Percentiles rank a stretch among this genome's conserved stretches.
Conservation (phyloP, 2,888 invertebrate species). For the Clistopyga incitator region DNA sequence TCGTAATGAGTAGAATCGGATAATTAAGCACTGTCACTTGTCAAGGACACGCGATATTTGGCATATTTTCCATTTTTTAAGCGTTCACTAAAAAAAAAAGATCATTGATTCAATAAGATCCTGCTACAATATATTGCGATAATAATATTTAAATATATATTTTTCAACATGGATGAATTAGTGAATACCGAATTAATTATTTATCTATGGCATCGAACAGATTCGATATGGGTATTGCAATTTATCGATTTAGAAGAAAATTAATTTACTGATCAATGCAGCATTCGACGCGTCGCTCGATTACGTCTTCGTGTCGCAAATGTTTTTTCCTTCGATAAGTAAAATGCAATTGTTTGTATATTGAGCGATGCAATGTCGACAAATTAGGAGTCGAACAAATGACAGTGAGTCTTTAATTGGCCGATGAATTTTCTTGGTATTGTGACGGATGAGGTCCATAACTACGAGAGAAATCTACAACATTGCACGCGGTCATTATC, state of each 20-base stretch:
- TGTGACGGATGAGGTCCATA: background rate
- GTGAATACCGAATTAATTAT: background rate
- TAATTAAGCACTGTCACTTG: background rate
- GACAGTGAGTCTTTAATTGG: slow-evolving; percentile 1
- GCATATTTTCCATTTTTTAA: background rate
- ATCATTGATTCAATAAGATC: no score
- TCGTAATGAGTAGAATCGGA: background rate
- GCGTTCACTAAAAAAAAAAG: background rate
- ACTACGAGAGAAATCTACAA: background rate
- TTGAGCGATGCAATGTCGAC: background rate
- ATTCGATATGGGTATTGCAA: background rate
- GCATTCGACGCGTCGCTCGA: background rate
- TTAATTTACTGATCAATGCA: background rate
- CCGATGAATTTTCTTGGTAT: background rate
- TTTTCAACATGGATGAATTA: no score
- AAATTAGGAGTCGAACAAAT: slow-evolving; percentile 5
- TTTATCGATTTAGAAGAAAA: background rate
- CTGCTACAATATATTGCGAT: no score
- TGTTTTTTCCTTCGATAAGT: background rate
- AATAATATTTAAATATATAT: no score
- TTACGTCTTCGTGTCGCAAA: background rate
- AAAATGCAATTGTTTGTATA: slow-evolving; percentile 1
- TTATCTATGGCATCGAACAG: background rate
- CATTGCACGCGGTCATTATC: slow-evolving; percentile 18
- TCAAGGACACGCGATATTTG: background rate